Evolutionary conservation across 64 coral and sea anemone genomes (phyloP).

Genomic region (Pocillopora damicornis): DNA sequence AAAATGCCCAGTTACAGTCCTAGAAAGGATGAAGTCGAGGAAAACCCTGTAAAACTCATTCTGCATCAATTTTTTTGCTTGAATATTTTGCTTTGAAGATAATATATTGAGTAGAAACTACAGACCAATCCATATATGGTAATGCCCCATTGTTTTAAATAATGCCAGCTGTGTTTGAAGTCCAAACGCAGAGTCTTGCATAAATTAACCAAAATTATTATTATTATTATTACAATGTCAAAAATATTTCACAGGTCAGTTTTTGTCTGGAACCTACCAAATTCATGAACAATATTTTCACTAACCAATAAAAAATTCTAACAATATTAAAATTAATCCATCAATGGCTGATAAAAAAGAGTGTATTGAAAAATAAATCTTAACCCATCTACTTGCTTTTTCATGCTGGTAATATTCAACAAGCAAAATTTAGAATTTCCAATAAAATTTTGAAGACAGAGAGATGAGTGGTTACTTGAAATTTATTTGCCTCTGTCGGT

Average conservation of each 20-base stretch:
- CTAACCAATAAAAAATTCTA: background rate
- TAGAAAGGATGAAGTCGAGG: slow-evolving; percentile 14
- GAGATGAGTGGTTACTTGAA: background rate
- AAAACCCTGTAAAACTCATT: slow-evolving; percentile 53
- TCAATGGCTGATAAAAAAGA: background rate
- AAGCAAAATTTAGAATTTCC: background rate
- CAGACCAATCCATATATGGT: slow-evolving; percentile 73
- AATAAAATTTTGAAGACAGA: background rate
- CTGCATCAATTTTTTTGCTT: slow-evolving; percentile 38
- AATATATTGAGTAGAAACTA: slow-evolving; percentile 29
- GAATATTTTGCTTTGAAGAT: slow-evolving; percentile 59
- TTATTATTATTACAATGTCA: slow-evolving; percentile 41
- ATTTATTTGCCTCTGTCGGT: background rate
- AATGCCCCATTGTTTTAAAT: slow-evolving; percentile 56
- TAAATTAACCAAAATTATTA: slow-evolving; percentile 32
- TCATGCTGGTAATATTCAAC: background rate
- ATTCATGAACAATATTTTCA: background rate
- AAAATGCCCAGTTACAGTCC: slow-evolving; percentile 5
- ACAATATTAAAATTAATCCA: background rate
- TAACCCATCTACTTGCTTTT: background rate
- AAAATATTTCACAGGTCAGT: slow-evolving; percentile 25
- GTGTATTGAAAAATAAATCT: background rate
- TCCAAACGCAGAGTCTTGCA: slow-evolving; percentile 6
- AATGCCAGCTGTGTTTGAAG: slow-evolving; percentile 44
- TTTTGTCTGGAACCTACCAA: background rate